Percentiles rank a stretch among this genome's conserved stretches.
Conservation (phyloP, 30 jellyfish, hydroid and myxozoan species). For the Aurelia sp. region DNA sequence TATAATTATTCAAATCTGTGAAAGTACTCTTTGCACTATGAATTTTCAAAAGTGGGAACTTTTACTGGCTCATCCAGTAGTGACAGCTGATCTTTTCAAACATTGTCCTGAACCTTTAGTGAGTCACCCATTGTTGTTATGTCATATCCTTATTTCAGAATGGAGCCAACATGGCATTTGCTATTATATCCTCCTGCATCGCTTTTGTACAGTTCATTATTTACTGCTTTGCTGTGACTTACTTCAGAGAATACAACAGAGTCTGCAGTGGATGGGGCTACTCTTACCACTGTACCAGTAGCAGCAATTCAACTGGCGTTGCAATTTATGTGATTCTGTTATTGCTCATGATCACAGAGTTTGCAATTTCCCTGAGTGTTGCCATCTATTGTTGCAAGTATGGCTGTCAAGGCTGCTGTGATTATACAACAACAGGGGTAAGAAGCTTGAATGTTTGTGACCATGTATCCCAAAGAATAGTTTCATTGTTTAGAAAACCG, state of each 20-base stretch:
- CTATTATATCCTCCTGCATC: constrained; percentile 45
- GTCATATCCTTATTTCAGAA: constrained; percentile 3
- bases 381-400: constrained; percentile 54
- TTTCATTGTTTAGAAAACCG: too few species aligned
- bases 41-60: too few species aligned
- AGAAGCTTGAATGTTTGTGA: not conserved
- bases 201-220: constrained; percentile 26
- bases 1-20: too few species aligned
- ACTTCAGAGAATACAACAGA: not conserved
- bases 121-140: not conserved
- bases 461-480: too few species aligned
- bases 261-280: not conserved
- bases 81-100: too few species aligned
- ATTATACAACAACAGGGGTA: constrained; percentile 14
- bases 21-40: too few species aligned
- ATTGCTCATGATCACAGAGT: constrained; percentile 41
- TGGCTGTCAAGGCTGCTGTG: constrained; percentile 42
- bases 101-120: not conserved
- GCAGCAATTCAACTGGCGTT: constrained; percentile 11
- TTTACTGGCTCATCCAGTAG: too few species aligned
- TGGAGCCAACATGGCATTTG: constrained; percentile 61
- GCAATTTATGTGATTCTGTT: constrained; percentile 25
- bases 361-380: constrained; percentile 39
- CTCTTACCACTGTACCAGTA: not conserved
- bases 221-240: constrained; percentile 29